Evolutionary conservation across 2,888 invertebrate genomes (phyloP).

Genomic region (Synergus laeviventris): DNA sequence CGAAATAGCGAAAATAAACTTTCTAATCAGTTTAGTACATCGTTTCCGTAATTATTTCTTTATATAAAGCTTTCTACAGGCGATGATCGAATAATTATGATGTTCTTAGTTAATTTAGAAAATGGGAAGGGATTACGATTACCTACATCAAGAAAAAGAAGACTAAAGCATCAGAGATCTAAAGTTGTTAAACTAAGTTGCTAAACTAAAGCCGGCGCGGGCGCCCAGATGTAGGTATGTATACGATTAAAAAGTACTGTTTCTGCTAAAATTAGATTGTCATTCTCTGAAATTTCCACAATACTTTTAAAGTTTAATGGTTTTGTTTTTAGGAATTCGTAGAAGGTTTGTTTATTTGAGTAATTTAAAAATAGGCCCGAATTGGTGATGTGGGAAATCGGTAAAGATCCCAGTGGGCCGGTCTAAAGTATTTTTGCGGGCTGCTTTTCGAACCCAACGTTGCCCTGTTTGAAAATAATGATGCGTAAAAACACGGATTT

Average conservation of each 20-base stretch:
- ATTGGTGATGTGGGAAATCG: too few relatives aligned
- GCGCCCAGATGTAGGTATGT: not conserved
- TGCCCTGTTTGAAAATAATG: too few relatives aligned
- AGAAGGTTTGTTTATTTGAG: not conserved
- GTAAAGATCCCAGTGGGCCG: too few relatives aligned
- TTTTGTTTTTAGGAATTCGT: not conserved
- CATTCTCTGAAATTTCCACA: not conserved
- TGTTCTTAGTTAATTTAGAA: not conserved
- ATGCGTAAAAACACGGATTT: too few relatives aligned
- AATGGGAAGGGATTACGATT: not conserved
- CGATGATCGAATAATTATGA: not conserved
- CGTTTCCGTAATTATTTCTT: constrained; percentile 1
- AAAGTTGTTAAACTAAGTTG: too few relatives aligned
- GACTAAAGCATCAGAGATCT: too few relatives aligned
- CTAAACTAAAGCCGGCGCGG: not conserved
- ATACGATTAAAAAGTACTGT: not conserved
- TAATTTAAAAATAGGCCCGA: not conserved
- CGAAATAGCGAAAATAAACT: constrained; percentile 13
- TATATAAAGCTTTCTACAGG: not conserved
- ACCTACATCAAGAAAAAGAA: constrained; percentile 8
- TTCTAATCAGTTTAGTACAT: constrained; percentile 10
- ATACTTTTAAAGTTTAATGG: not conserved
- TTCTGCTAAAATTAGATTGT: not conserved
- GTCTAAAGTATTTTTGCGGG: too few relatives aligned
- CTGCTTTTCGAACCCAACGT: too few relatives aligned